A percentile compares a stretch with the other conserved stretches of the same genome.
Evolutionary conservation across 2,797 vertebrate genomes (phyloP).

Genomic region (Microctenopoma stevenorrisi): DNA sequence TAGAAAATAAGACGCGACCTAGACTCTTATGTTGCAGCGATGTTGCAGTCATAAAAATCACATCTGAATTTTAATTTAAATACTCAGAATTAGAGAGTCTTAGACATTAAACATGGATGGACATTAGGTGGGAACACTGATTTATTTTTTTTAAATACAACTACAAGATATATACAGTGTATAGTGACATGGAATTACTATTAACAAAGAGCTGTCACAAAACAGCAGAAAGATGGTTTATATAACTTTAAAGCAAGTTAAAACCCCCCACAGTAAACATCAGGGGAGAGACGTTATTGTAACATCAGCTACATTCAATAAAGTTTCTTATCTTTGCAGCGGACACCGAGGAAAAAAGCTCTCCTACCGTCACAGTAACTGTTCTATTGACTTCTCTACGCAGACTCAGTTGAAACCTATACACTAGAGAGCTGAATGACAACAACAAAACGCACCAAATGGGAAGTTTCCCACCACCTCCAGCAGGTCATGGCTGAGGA

Average conservation of each 20-base stretch:
- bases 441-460: slow-evolving; percentile 67
- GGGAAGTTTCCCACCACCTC: slow-evolving; percentile 80
- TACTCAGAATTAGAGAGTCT: slow-evolving; percentile 4
- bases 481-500: slow-evolving; percentile 60
- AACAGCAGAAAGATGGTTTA: background rate
- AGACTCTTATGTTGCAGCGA: background rate
- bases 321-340: slow-evolving; percentile 26
- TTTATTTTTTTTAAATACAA: background rate
- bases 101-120: background rate
- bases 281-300: slow-evolving; percentile 2
- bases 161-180: no score
- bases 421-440: slow-evolving; percentile 67
- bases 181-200: no score
- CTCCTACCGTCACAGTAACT: slow-evolving; percentile 33
- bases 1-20: background rate
- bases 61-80: slow-evolving; percentile 1
- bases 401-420: slow-evolving; percentile 45
- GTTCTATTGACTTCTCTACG: slow-evolving; percentile 44
- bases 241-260: background rate
- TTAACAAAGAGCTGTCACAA: background rate
- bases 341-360: slow-evolving; percentile 17
- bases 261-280: background rate
- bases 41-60: background rate
- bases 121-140: background rate
- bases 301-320: slow-evolving; percentile 3